Percentiles rank a stretch among this genome's conserved stretches.
phyloP scores from a whole-genome alignment of 2,797 vertebrate genomes.

The Argentina silus region DNA sequence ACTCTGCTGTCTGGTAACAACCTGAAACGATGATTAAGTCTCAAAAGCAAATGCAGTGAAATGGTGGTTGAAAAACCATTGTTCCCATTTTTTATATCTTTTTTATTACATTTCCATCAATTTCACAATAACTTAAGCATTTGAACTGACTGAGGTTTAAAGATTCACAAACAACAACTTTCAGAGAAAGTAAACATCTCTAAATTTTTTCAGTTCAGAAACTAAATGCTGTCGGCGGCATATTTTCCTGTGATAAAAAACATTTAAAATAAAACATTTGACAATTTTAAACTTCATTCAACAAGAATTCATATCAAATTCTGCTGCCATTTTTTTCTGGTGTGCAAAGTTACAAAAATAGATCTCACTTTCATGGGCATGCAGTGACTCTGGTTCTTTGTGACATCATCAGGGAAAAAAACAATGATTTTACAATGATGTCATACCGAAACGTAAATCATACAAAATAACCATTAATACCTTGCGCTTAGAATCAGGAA shows the following conservation, averaged over 20 bases:
- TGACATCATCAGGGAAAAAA: too few relatives aligned
- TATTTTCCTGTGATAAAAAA: constrained; percentile 28
- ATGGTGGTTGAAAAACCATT: not conserved
- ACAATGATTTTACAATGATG: constrained; percentile 5
- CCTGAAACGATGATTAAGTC: not conserved
- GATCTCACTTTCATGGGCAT: constrained; percentile 29
- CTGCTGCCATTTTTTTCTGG: constrained; percentile 34
- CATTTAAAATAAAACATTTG: constrained; percentile 61
- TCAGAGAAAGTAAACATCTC: constrained; percentile 53
- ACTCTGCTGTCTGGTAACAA: not conserved
- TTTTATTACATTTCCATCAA: constrained; percentile 50
- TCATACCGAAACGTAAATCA: not conserved
- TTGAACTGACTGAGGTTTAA: constrained; percentile 60
- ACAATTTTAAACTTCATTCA: constrained; percentile 49
- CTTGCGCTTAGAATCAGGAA: constrained; percentile 23
- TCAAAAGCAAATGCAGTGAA: not conserved
- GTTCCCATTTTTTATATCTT: constrained; percentile 54
- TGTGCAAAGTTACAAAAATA: constrained; percentile 63
- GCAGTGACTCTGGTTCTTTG: too few relatives aligned
- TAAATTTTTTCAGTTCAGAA: constrained; percentile 50
- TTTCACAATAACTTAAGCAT: constrained; percentile 81
- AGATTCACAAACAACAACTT: constrained; percentile 57
- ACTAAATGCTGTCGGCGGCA: constrained; percentile 37
- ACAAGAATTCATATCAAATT: constrained; percentile 55
- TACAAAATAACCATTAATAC: constrained; percentile 16